These are phyloP conservation scores for Acrossocheilus fasciatus DNA, from an alignment of 2,797 vertebrate genomes.

Conservation along the genomic window DNA sequence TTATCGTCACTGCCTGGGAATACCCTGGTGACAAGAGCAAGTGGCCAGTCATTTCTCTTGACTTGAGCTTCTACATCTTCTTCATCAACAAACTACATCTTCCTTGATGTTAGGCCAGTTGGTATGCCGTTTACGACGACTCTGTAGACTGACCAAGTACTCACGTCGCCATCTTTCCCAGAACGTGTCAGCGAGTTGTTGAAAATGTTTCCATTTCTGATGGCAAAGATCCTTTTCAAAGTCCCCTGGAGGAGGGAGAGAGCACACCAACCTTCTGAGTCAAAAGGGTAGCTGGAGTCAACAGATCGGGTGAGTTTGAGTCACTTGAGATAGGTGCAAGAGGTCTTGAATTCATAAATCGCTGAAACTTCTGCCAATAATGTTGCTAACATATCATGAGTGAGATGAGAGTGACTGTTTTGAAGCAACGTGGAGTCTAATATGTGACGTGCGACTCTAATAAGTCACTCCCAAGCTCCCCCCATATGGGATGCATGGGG, in stretches of 20 bases:
- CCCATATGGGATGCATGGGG: not conserved
- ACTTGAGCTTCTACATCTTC: not conserved
- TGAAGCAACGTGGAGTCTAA: not conserved
- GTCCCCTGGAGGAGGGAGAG: too few relatives aligned
- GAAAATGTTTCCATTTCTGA: too few relatives aligned
- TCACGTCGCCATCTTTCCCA: too few relatives aligned
- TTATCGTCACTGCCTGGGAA: slow-evolving; percentile 2
- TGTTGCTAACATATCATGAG: not conserved
- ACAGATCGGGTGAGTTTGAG: not conserved
- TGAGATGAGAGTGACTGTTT: not conserved
- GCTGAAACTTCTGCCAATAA: not conserved
- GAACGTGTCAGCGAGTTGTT: too few relatives aligned
- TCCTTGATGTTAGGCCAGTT: not conserved
- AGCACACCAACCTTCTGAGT: not conserved
- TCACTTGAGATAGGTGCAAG: not conserved
- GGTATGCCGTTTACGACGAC: not conserved
- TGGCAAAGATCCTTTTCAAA: too few relatives aligned
- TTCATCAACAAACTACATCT: not conserved
- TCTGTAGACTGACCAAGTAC: too few relatives aligned
- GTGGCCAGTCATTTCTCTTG: not conserved
- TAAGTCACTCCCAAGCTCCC: too few relatives aligned
- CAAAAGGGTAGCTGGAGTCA: not conserved
- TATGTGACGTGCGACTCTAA: too few relatives aligned
- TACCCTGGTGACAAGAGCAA: not conserved
- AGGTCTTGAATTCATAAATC: too few relatives aligned